A percentile compares a stretch with the other conserved stretches of the same genome.
Conservation (phyloP, 2,113 vertebrate species). For the Thamnophis sirtalis region DNA sequence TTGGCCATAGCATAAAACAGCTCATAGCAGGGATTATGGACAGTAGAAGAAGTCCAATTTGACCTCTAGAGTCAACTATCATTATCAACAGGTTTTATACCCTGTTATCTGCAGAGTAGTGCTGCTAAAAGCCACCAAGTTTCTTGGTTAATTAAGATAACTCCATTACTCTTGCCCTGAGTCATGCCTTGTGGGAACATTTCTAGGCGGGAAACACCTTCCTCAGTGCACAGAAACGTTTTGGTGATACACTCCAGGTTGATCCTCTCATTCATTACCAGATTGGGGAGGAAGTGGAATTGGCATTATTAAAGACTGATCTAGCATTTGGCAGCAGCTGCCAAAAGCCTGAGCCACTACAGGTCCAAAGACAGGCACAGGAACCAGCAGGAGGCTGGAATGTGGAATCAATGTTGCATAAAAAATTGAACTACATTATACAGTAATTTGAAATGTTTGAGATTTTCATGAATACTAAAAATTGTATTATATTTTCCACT, state of each 20-base stretch:
- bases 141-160: neutral
- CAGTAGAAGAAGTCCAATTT: neutral
- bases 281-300: neutral
- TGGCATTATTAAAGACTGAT: neutral
- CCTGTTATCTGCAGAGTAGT: neutral
- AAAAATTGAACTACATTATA: neutral
- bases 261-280: neutral
- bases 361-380: neutral
- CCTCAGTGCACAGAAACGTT: neutral
- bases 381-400: neutral
- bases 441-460: neutral
- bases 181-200: neutral
- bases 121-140: neutral
- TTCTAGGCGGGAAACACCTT: neutral
- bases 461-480: constrained; percentile 9
- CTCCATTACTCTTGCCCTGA: neutral
- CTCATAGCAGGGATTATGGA: neutral
- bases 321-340: neutral
- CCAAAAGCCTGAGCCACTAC: neutral
- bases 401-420: neutral
- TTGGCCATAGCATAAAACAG: neutral
- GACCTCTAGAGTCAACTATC: neutral
- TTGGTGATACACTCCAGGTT: neutral
- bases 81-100: neutral
- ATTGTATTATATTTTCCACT: constrained; percentile 10